A percentile compares a stretch with the other conserved stretches of the same genome.
Evolutionary conservation across 1,140 invertebrate species (phyloP).

Genomic region (Heliconius congener): DNA sequence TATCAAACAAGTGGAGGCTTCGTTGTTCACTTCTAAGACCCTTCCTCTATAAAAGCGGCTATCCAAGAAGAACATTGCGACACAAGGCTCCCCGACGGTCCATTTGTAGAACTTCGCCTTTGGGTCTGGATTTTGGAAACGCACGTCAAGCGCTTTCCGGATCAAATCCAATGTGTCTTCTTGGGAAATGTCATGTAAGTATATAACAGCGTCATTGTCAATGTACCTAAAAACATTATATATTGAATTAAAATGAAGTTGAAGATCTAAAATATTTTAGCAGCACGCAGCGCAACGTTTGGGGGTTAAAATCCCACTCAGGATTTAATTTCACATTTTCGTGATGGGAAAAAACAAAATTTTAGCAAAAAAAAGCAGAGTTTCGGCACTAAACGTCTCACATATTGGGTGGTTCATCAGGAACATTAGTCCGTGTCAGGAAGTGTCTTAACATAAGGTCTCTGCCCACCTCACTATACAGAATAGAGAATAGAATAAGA

Average conservation of each 20-base stretch:
- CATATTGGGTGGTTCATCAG: too few relatives aligned
- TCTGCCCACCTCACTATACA: too few relatives aligned
- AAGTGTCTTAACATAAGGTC: too few relatives aligned
- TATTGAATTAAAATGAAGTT: background rate
- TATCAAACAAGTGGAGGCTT: constrained; percentile 72
- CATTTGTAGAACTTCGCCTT: constrained; percentile 78
- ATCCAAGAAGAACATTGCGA: constrained; percentile 84
- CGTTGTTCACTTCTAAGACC: constrained; percentile 72
- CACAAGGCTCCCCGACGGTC: constrained; percentile 83
- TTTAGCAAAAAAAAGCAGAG: too few relatives aligned
- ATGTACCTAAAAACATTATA: constrained; percentile 79
- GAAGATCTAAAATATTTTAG: too few relatives aligned
- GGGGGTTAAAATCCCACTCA: too few relatives aligned
- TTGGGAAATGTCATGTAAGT: constrained; percentile 79
- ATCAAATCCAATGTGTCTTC: constrained; percentile 78
- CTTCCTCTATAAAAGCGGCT: constrained; percentile 84
- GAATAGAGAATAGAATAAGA: too few relatives aligned
- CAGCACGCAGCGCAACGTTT: too few relatives aligned
- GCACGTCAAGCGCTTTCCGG: constrained; percentile 73
- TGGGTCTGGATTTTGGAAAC: constrained; percentile 72
- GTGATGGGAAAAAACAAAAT: too few relatives aligned
- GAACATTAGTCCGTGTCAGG: too few relatives aligned
- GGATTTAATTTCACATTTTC: too few relatives aligned
- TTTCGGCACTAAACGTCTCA: too few relatives aligned
- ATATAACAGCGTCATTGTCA: constrained; percentile 81